Evolutionary conservation across 2,888 invertebrate genomes (phyloP), one percentile per base, ranked within the genome.

Genomic region (Dryocosmus kuriphilus): DNA sequence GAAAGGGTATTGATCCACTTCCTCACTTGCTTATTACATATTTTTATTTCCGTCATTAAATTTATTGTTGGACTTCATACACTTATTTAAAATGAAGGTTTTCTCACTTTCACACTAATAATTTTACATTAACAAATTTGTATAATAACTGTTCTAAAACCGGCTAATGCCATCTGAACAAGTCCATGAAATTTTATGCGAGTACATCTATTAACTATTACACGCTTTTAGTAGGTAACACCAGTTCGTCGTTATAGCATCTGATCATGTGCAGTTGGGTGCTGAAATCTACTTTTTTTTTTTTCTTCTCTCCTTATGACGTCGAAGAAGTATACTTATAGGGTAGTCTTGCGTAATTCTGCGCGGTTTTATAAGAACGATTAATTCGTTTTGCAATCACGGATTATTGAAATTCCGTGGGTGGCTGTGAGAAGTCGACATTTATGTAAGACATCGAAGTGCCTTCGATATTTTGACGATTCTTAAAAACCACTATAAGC

Each of bases 331-430:
- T 57, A 22, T 22, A 22, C 11, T n/a, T 63, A 63, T 11, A n/a
- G 32, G 22, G n/a, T 32, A 0, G 9, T n/a, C 32, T 63, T 63
- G 30, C 11, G 63, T 11, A 63, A 63, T 27, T 6, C 22, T 32
- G 4, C n/a, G 11, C 11, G 32, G 19, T 22, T 35, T 35, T 35
- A 63, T 63, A 63, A 63, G 63, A 35, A 63, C 63, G n/a, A 35
- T 63, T 63, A 35, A 35, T 63, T 63, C 22, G n/a, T 63, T 35
- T 63, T 32, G 63, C n/a, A 63, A 63, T 63, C 35, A n/a, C n/a
- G n/a, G 22, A 63, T 63, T 63, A 63, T 63, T 11, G n/a, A 32
- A 63, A 35, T 63, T 63, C 63, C 63, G 63, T 63, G 63, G 63
- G 63, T 63, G 63, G 63, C 9, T 32, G 11, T 63, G 63, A 35